These are phyloP conservation scores for Enteromius mattozi DNA, from an alignment of 2,797 vertebrate species.

Conservation along the genomic window DNA sequence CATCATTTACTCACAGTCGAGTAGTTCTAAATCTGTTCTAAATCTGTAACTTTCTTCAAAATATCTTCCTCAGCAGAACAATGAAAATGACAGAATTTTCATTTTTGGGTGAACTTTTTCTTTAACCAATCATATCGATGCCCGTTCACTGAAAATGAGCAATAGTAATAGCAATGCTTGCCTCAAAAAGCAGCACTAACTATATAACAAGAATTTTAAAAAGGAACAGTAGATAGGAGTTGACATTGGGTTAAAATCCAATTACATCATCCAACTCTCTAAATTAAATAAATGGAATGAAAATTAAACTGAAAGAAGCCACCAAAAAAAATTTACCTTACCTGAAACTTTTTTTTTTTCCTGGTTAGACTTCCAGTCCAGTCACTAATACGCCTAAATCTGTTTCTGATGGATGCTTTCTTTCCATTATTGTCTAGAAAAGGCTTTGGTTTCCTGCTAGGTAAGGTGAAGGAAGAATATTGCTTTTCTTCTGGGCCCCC, in stretches of 20 bases:
- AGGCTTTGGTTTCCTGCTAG: conserved; percentile 77
- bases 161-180: background rate
- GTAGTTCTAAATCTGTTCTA: too few relatives aligned
- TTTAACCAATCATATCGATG: too few relatives aligned
- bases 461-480: conserved; percentile 85
- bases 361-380: conserved; percentile 94
- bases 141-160: too few relatives aligned
- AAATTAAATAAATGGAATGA: background rate
- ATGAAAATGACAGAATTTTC: too few relatives aligned
- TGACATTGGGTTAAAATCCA: background rate
- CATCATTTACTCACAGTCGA: too few relatives aligned
- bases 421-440: conserved; percentile 72
- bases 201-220: conserved; percentile 4
- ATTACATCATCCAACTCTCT: background rate
- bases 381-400: conserved; percentile 88
- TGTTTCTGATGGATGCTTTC: conserved; percentile 87
- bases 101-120: too few relatives aligned
- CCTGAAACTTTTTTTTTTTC: conserved; percentile 91
- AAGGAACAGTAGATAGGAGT: background rate
- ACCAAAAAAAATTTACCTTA: conserved; percentile 60
- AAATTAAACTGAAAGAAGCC: background rate
- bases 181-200: background rate
- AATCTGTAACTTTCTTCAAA: too few relatives aligned
- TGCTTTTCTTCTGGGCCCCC: conserved; percentile 66
- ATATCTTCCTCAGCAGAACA: too few relatives aligned